These are phyloP conservation scores for Ips typographus DNA, from an alignment of 1,140 invertebrate genomes.

Conservation along the genomic window DNA sequence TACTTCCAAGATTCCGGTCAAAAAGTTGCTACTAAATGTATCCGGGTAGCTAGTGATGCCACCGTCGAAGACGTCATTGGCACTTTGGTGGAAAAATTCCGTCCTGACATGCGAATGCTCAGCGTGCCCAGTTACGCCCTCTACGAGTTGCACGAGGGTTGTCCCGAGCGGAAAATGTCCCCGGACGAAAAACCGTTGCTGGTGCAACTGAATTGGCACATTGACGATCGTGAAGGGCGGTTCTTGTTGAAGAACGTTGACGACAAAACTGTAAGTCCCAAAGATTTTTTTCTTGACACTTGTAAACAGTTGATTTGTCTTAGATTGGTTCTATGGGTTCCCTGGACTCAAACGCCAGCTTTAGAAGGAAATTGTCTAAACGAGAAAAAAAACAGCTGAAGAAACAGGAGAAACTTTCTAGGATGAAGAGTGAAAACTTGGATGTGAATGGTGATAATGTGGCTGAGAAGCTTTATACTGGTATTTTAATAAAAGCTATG, in stretches of 20 bases:
- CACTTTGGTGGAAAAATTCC: conserved; percentile 98
- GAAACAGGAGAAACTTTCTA: conserved; percentile 91
- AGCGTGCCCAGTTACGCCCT: conserved; percentile 94
- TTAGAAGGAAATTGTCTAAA: conserved; percentile 94
- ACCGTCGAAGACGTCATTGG: conserved; percentile 92
- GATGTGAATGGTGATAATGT: conserved; percentile 75
- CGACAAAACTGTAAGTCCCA: conserved; percentile 66
- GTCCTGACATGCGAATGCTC: conserved; percentile 98
- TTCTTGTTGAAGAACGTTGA: conserved; percentile 91
- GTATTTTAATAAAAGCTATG: conserved; percentile 50
- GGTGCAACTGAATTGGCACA: conserved; percentile 99
- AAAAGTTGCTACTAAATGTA: conserved; percentile 99
- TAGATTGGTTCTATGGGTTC: conserved; percentile 61
- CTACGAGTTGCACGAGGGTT: conserved; percentile 96
- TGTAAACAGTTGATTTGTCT: neutral
- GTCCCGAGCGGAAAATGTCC: conserved; percentile 87
- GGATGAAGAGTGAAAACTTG: conserved; percentile 76
- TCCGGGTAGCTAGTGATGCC: conserved; percentile 93
- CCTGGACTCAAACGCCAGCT: conserved; percentile 64
- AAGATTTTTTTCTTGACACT: neutral
- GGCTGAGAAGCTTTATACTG: conserved; percentile 90
- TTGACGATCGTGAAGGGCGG: conserved; percentile 95
- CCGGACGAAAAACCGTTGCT: conserved; percentile 91
- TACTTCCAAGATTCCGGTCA: conserved; percentile 97
- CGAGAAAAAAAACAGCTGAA: conserved; percentile 98